Evolutionary conservation across 2,113 vertebrate genomes (phyloP).

Genomic region (Chionis minor): DNA sequence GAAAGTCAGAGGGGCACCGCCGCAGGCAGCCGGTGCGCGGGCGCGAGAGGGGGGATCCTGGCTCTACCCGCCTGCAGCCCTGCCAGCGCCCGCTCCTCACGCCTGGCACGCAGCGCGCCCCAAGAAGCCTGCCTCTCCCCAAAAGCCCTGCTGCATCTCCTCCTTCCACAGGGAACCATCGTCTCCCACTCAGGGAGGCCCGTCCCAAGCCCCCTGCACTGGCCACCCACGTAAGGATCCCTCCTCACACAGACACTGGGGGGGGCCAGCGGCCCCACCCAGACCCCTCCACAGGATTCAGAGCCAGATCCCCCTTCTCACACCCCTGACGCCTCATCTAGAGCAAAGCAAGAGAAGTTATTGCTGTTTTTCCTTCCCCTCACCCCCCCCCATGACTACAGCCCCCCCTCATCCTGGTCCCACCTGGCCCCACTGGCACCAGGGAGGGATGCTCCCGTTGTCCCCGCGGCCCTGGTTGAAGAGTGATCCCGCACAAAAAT

Average conservation of each 20-base stretch:
- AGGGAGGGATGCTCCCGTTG: slow-evolving; percentile 18
- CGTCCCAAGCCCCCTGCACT: neutral
- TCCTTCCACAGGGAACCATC: accelerated
- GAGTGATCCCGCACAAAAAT: slow-evolving; percentile 42
- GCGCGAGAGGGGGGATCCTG: neutral
- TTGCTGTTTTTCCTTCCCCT: slow-evolving; percentile 19
- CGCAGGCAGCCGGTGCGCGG: neutral
- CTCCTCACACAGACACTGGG: neutral
- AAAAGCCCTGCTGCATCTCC: neutral
- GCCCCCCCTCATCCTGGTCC: neutral
- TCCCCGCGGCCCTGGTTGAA: slow-evolving; percentile 32
- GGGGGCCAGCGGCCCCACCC: neutral
- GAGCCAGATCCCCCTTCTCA: neutral
- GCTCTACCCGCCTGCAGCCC: neutral
- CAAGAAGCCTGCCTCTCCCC: neutral
- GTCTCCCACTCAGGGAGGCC: accelerated
- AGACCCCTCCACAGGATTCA: neutral
- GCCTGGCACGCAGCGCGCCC: neutral
- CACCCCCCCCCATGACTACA: neutral
- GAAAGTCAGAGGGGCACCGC: neutral
- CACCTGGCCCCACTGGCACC: neutral
- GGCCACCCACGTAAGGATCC: neutral
- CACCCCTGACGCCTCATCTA: neutral
- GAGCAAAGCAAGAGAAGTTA: slow-evolving; percentile 18
- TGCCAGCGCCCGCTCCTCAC: neutral